Evolutionary conservation across 2,888 invertebrate species (phyloP).

Genomic region (Yponomeuta plumbellus): DNA sequence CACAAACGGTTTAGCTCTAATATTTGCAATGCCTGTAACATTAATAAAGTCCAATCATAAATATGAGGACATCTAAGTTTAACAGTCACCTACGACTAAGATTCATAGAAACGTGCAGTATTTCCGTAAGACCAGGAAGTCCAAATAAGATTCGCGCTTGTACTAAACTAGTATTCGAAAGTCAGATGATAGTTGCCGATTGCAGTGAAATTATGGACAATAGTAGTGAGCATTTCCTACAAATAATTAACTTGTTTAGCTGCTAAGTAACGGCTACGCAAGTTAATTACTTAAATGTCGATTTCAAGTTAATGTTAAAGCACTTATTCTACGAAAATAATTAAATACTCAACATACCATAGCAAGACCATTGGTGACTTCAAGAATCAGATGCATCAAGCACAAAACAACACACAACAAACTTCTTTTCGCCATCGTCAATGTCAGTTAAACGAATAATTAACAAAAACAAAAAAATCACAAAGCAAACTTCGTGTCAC

Average conservation of each 20-base stretch:
- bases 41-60: not conserved
- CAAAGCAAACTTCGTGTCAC: constrained; percentile 9
- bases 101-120: not conserved
- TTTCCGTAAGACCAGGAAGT: not conserved
- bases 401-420: constrained; percentile 19
- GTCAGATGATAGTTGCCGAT: not conserved
- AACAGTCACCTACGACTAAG: not conserved
- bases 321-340: not conserved
- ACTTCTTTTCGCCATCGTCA: constrained; percentile 11
- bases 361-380: constrained; percentile 46
- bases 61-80: not conserved
- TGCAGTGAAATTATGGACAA: not conserved
- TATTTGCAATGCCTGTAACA: not conserved
- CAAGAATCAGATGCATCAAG: constrained; percentile 22
- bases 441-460: constrained; percentile 12
- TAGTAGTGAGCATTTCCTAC: not conserved
- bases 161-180: not conserved
- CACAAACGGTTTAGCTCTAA: not conserved
- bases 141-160: not conserved
- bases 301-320: not conserved
- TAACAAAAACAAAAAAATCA: constrained; percentile 20
- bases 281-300: not conserved
- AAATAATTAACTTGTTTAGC: not conserved
- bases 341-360: constrained; percentile 39
- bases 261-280: no score